These are phyloP conservation scores for Diachrysia chrysitis DNA, from an alignment of 2,888 invertebrate species.

Conservation along the genomic window DNA sequence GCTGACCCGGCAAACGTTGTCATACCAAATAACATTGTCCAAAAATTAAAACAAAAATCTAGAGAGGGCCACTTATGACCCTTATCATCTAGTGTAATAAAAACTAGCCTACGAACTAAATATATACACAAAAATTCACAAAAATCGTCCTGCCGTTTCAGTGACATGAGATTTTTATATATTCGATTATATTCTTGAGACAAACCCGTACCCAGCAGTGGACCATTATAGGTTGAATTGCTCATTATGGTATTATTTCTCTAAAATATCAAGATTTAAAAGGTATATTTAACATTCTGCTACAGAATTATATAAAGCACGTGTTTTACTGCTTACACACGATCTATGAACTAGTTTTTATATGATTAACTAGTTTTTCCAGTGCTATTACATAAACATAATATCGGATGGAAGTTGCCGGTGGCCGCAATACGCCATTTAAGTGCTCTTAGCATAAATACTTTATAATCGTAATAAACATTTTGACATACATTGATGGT, in stretches of 20 bases:
- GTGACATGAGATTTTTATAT: no score
- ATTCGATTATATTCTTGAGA: not conserved
- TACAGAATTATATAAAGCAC: not conserved
- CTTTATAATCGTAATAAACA: not conserved
- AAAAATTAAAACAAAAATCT: no score
- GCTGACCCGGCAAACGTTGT: no score
- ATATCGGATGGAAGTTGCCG: not conserved
- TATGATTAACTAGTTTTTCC: not conserved
- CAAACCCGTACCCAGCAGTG: not conserved
- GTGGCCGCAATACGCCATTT: not conserved
- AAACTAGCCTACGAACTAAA: no score
- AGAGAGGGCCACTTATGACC: no score
- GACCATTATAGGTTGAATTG: not conserved
- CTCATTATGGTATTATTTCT: not conserved
- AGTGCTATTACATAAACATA: not conserved
- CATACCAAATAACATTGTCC: no score
- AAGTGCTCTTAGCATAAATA: not conserved
- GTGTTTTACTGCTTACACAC: not conserved
- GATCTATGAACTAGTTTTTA: not conserved
- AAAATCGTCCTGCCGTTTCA: no score
- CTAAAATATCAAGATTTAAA: not conserved
- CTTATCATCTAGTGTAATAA: no score
- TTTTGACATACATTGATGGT: no score
- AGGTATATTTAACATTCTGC: not conserved
- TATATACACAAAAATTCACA: no score